Base-by-base conservation (phyloP, 2,797 vertebrate species). In the Phaenicophaeus curvirostris region DNA sequence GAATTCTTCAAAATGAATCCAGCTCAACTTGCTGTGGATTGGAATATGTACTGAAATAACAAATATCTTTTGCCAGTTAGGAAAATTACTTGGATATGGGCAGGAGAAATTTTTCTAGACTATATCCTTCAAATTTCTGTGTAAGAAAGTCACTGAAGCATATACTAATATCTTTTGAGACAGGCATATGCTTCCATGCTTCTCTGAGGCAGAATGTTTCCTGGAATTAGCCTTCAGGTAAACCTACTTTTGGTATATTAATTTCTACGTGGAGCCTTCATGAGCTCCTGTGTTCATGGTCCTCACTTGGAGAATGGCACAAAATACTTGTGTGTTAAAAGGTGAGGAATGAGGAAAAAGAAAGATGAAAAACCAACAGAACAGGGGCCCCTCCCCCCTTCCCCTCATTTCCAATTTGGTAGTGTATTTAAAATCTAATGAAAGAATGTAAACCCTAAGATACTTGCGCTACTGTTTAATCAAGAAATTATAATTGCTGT, bases 251-350 rank as follows among this genome's bases (percentile, higher is more conserved):
- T 42, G 16, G n/a, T 20, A 20, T 37, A 8, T 44, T 81, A 8
- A 57, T 72, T 81, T 58, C 19, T 46, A 18, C 62, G 8, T 62
- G 51, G 31, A 75, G 28, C n/a, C 28, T 63, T 68, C 14, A 16
- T 39, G 35, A 75, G 25, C 8, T 33, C 5, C 4, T 1, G 2
- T 28, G 4, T 53, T 66, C 12, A 28, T 0, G 0, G 18, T 68
- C 8, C 24, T 88, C 6, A 9, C 7, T 37, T 78, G 42, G 28
- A 75, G 30, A 72, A 61, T 42, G 10, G 11, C 67, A 23, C 4
- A 25, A 57, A 83, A 37, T 39, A 28, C 13, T 27, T 44, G 3
- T 50, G 8, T 48, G 7, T 48, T 80, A 53, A 58, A 31, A 65
- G 39, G 8, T 51, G 13, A 55, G 23, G 31, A 30, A 28, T 44